phyloP scores from a whole-genome alignment of 2,888 invertebrate genomes.

The Drosophila quasianomalipes region DNA sequence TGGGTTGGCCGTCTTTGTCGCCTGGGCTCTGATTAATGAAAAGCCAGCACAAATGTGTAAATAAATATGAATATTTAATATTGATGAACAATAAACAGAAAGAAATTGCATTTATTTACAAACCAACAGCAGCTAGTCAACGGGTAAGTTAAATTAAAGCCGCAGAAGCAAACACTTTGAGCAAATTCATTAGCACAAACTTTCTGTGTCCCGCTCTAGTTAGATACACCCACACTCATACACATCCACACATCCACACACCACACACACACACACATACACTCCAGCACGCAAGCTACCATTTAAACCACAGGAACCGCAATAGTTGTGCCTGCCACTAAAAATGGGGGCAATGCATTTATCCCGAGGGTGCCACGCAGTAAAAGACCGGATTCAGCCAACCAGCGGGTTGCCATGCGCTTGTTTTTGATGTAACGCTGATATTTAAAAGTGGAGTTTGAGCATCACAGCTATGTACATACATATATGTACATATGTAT shows the following conservation, averaged over 20 bases:
- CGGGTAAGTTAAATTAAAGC: slow-evolving; percentile 42
- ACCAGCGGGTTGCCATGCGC: slow-evolving; percentile 56
- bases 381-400: slow-evolving; percentile 24
- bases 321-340: slow-evolving; percentile 61
- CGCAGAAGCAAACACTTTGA: slow-evolving; percentile 36
- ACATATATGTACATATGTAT: background rate
- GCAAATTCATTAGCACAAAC: slow-evolving; percentile 62
- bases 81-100: background rate
- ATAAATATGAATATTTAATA: slow-evolving; percentile 40
- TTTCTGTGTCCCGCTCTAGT: slow-evolving; percentile 9
- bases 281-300: background rate
- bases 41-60: slow-evolving; percentile 41
- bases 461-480: slow-evolving; percentile 55
- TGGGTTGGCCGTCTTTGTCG: slow-evolving; percentile 90
- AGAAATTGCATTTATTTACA: slow-evolving; percentile 10
- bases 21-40: slow-evolving; percentile 92
- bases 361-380: slow-evolving; percentile 59
- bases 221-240: slow-evolving; percentile 8
- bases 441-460: slow-evolving; percentile 76
- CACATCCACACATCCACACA: background rate
- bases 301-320: slow-evolving; percentile 39
- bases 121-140: background rate
- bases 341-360: slow-evolving; percentile 77
- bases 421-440: slow-evolving; percentile 76
- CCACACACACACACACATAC: background rate